Evolutionary conservation across 2,113 vertebrate species (phyloP).

Genomic region (Alethe diademata): DNA sequence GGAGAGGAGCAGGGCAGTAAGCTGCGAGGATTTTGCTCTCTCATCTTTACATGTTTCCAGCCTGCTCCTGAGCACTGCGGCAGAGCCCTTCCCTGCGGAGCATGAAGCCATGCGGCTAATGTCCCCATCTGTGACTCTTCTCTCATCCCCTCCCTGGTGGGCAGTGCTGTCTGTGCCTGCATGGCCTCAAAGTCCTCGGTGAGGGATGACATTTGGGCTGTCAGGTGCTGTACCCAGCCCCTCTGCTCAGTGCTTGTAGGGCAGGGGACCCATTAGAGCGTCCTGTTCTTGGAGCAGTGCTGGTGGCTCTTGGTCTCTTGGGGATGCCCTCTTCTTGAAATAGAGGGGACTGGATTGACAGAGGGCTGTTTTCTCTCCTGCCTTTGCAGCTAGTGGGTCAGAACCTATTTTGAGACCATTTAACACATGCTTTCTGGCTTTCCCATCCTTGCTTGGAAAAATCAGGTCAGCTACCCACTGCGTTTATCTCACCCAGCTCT

Average conservation of each 20-base stretch:
- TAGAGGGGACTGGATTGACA: background rate
- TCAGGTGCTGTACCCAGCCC: background rate
- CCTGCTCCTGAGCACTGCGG: background rate
- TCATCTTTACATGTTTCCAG: background rate
- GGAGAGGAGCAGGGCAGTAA: background rate
- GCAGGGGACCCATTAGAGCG: background rate
- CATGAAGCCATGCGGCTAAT: constrained; percentile 4
- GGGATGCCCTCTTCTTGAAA: background rate
- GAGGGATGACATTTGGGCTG: rapidly evolving
- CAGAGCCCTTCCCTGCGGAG: background rate
- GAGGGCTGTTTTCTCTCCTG: background rate
- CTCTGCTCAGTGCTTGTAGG: background rate
- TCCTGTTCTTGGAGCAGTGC: rapidly evolving
- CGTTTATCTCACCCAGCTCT: background rate
- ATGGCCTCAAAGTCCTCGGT: rapidly evolving
- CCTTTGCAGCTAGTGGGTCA: background rate
- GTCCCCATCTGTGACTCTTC: constrained; percentile 40
- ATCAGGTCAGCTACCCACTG: background rate
- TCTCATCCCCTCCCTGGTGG: background rate
- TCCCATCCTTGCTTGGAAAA: background rate
- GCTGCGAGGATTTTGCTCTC: constrained; percentile 4
- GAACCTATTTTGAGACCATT: background rate
- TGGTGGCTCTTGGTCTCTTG: background rate
- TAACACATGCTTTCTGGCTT: background rate
- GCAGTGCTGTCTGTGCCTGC: background rate